A percentile compares a stretch with the other conserved stretches of the same genome.
Conservation (phyloP, 2,888 invertebrate genomes). For the Hypena proboscidalis region DNA sequence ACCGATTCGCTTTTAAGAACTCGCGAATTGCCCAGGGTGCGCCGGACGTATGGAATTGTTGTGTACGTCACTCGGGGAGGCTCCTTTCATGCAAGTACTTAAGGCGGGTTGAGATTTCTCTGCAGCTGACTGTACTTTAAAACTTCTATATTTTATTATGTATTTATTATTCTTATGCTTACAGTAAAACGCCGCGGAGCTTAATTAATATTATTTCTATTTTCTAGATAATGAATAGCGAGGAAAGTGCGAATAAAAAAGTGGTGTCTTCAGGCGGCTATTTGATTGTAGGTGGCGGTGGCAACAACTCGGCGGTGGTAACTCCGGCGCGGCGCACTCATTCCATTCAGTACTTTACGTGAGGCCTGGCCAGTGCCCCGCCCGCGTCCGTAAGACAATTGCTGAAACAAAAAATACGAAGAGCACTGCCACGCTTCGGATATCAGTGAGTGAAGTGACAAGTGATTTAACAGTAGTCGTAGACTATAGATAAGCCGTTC, state of each 20-base stretch:
- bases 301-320: slow-evolving; percentile 46
- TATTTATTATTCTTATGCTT: not conserved
- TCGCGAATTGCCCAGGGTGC: no score
- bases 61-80: no score
- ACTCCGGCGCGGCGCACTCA: slow-evolving; percentile 55
- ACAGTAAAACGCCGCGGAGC: not conserved
- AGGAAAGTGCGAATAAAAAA: slow-evolving; percentile 62
- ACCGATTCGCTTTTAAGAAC: no score
- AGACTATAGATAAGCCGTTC: no score
- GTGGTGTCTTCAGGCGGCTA: slow-evolving; percentile 77
- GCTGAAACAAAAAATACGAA: no score
- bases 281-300: slow-evolving; percentile 67
- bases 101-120: no score
- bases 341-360: slow-evolving; percentile 63
- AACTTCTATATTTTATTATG: not conserved
- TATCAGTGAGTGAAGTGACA: no score
- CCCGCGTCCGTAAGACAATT: not conserved
- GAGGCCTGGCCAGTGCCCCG: slow-evolving; percentile 23
- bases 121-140: no score
- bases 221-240: slow-evolving; percentile 60
- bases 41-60: no score
- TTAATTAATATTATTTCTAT: not conserved
- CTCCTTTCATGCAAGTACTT: no score
- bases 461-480: no score
- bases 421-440: no score